Evolutionary conservation across 1,140 invertebrate species (phyloP), one percentile per base, ranked within the genome.

Genomic region (Brachionus sp.): DNA sequence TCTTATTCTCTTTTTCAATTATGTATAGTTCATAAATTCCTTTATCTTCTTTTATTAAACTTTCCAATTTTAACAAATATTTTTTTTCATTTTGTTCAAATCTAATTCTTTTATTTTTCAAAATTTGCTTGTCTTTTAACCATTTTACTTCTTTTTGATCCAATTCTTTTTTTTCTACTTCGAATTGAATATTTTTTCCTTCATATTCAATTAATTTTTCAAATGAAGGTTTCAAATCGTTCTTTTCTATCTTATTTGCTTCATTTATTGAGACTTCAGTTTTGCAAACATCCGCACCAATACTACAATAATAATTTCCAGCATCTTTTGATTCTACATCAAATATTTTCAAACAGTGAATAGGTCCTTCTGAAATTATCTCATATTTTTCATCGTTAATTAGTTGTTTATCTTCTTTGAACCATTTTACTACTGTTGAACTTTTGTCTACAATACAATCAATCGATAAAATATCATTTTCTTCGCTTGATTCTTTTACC

Each of bases 371-470:
- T 12, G 37, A 25, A 13, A 82, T 82, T 5, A 82, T 66, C 29
- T 82, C 78, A 44, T 82, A 82, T 50, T 82, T 82, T 39, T 64
- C 78, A 77, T 53, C 33, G 2, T 53, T 35, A 7, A 19, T 0
- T 4, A 82, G 10, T 10, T 82, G 33, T 62, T 82, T 9, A 19
- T 82, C 39, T 10, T 23, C 35, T 66, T 39, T 66, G 16, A 82
- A 82, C 78, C 78, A 82, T 82, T 82, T 82, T 42, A 82, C 57
- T 0, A n/a, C 7, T 39, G 35, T 19, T 25, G 33, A 46, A 33
- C 19, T 39, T 82, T 82, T 82, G 29, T 42, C 29, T 4, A 82
- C 19, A 6, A 37, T 62, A 50, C 78, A 82, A 9, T 80, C 77
- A 7, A 80, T 80, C 13, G 53, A 66, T 37, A 82, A 33, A n/a